Base-by-base conservation (phyloP, 2,888 invertebrate genomes). In the Reticulitermes lucifugus region DNA sequence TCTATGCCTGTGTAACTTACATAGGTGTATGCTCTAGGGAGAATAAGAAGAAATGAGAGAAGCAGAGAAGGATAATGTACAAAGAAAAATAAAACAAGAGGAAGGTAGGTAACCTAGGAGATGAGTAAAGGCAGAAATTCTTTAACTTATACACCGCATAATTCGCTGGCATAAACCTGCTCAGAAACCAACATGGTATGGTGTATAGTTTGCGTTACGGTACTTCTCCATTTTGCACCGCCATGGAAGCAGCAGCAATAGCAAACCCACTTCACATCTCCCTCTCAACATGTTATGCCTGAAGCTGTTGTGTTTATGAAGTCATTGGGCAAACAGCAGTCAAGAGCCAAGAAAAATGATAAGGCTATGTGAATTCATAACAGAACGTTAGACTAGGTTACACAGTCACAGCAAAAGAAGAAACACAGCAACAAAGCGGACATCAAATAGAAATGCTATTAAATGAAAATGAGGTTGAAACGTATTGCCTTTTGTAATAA, bases 81-180 rank as follows among this genome's bases (percentile, higher is more conserved):
- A 46, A n/a, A 46, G 46, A n/a, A 77, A 77, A 73, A 73, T 2
- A 22, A n/a, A 18, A 73, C 9, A 73, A 77, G 46, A 73, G 21
- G 7, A 6, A 6, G n/a, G 46, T 51, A 77, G 43, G 77, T 7
- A 77, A 77, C 46, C 21, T n/a, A 51, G n/a, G n/a, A 77, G 46
- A 77, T 77, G 77, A 77, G 77, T n/a, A 77, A 46, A 77, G 22
- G 18, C 21, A n/a, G 22, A 77, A 65, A 25, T 85, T 75, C 75
- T 65, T 75, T 82, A 85, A 82, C 59, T 75, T 85, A 85, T 59
- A 75, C 85, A 82, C 75, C 82, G 82, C 85, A 85, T 82, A 85
- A 85, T 85, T 85, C 82, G 71, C 75, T 77, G 46, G 59, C 81
- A 85, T 81, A 85, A 81, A 85, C 51, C 81, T 71, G 21, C 46